Base-by-base conservation (phyloP, 2,113 vertebrate species). In the Cromileptes altivelis region DNA sequence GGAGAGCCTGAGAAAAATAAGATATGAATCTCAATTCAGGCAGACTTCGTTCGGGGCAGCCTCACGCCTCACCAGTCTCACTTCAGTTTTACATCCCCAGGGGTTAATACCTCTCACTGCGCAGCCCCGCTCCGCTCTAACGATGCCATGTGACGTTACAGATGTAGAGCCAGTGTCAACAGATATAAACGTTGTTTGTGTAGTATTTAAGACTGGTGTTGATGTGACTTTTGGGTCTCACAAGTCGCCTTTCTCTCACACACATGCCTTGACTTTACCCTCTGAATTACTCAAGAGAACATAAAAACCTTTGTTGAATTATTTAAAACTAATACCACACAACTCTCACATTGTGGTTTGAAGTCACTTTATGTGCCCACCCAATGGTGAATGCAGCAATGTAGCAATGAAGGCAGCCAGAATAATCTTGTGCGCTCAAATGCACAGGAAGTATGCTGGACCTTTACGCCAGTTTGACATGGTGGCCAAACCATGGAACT, bases 51-150 rank as follows among this genome's bases (percentile, higher is more conserved):
- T 88, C 77, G 68, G 78, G 62, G 63, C 62, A 75, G 78, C 81
- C 82, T 90, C 85, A 89, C 58, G 60, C 86, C 81, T 89, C 86
- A 88, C 12, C 70, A 81, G 82, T 49, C 90, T 86, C 72, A 75
- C 86, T 87, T 70, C 82, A 84, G 85, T 86, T 90, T 83, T 76
- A 90, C 84, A 82, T 85, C 88, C 88, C 82, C 67, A 78, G 84
- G 85, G 88, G 87, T 93, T 92, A 91, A 91, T 92, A 87, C 76
- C 76, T 76, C 77, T 82, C 82, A 81, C 65, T 81, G 47, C 78
- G 15, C 72, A 52, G 77, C 70, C 79, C 81, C 14, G 72, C 77
- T 82, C 49, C 19, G 23, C 86, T 83, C 84, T 87, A 86, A 88
- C 61, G 49, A 86, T 62, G 84, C 56, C 49, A 27, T 45, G 56